Evolutionary conservation across 2,888 invertebrate genomes (phyloP), one percentile per base, ranked within the genome.

Genomic region (Tachina lurida): DNA sequence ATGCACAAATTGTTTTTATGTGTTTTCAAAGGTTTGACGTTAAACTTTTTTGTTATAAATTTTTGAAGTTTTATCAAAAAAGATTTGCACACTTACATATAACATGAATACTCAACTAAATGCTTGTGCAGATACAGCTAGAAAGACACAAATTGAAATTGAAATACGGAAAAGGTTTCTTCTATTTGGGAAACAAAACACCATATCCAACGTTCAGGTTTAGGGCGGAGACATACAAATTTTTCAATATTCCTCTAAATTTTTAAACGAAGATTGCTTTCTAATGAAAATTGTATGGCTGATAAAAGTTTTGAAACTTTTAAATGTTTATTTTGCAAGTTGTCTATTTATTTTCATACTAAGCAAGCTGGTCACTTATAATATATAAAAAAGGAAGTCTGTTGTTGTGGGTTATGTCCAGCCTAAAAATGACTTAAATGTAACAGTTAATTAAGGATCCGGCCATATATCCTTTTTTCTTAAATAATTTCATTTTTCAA

Each of bases 1-100:
- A 41, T 49, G 49, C 79, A 60, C 75, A 84, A 79, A 80, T 84
- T 79, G 63, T 76, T 75, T 84, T 84, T 71, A 73, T 80, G 60
- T 84, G 71, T 80, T 79, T 71, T 63, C 45, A 63, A 58, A 49
- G 70, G 54, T 79, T 76, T 75, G 70, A 70, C 45, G 75, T 58
- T 65, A 54, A 84, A 76, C 41, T 84, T 78, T 70, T 62, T 81
- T 31, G 45, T 71, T 54, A 39, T 17, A 63, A 71, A 65, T 54
- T 71, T 71, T 73, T 39, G 7, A 71, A 79, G 19, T 71, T 79
- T 47, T 49, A 58, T 45, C 41, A 10, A 31, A 45, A 65, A 56
- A 76, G 54, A 56, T 67, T 39, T 76, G 56, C 22, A 54, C 43
- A 70, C 43, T 60, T 13, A 54, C 31, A 79, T 19, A 70, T 47